Conservation (phyloP, 2,113 vertebrate genomes). For the Xiphophorus couchianus region DNA sequence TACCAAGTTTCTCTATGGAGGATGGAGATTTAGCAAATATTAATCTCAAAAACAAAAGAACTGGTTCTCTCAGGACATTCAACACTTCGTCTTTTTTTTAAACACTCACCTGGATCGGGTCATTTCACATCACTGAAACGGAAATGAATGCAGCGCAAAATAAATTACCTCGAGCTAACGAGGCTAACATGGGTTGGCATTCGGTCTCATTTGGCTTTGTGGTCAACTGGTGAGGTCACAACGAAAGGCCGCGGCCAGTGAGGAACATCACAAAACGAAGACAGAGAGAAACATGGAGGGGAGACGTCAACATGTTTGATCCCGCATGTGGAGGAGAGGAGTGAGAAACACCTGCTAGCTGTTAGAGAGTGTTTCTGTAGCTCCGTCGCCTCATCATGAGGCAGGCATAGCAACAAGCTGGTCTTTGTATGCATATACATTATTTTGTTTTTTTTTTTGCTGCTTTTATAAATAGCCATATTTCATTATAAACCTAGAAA, state of each 20-base stretch:
- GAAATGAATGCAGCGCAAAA: neutral
- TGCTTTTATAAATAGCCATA: neutral
- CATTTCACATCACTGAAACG: neutral
- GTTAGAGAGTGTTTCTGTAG: conserved; percentile 30
- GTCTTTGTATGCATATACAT: neutral
- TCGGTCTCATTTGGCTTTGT: conserved; percentile 21
- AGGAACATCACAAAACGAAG: neutral
- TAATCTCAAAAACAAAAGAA: neutral
- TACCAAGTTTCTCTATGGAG: neutral
- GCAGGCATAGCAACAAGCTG: neutral
- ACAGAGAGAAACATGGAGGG: neutral
- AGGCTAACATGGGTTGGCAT: neutral
- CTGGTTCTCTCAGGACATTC: too few relatives aligned
- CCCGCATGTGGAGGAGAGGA: too few relatives aligned
- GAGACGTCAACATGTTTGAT: neutral
- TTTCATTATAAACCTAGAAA: conserved; percentile 9
- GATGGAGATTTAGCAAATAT: neutral
- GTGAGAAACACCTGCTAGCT: conserved; percentile 33
- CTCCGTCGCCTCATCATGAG: conserved; percentile 29
- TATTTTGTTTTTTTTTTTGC: neutral
- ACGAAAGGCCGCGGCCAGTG: conserved; percentile 29
- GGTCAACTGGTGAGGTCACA: neutral
- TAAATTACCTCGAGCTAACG: conserved; percentile 12
- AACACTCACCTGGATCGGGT: neutral
- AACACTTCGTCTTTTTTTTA: neutral